Conservation (phyloP, 2,797 vertebrate species). For the Basileuterus tristriatus region DNA sequence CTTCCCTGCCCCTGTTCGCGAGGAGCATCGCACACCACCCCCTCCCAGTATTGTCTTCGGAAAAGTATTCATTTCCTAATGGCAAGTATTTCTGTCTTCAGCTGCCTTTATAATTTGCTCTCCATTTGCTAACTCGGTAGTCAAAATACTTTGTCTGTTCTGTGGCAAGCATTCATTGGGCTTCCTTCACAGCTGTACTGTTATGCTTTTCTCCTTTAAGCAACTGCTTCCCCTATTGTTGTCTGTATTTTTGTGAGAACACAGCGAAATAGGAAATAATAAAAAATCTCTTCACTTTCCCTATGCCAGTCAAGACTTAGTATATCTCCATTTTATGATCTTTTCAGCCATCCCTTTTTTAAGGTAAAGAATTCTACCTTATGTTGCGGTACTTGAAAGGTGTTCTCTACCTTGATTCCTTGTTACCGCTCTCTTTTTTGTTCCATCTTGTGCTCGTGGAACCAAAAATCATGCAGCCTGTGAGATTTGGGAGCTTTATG, state of each 20-base stretch:
- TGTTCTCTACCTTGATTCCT: not conserved
- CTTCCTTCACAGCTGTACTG: not conserved
- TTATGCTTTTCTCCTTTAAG: not conserved
- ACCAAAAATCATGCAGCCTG: not conserved
- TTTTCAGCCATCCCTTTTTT: not conserved
- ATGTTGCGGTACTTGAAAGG: fast-evolving
- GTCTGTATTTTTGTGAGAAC: not conserved
- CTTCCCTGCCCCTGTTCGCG: not conserved
- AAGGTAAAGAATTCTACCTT: not conserved
- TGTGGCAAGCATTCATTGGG: not conserved
- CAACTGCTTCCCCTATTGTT: not conserved
- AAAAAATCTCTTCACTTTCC: not conserved
- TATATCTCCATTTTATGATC: not conserved
- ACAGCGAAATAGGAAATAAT: not conserved
- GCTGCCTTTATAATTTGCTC: not conserved
- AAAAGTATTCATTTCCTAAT: not conserved
- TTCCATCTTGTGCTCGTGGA: not conserved
- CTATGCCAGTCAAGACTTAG: not conserved
- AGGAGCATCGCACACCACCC: not conserved
- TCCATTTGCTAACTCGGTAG: not conserved
- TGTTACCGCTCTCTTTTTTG: not conserved
- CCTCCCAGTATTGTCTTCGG: not conserved
- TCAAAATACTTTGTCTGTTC: not conserved
- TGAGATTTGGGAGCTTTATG: not conserved
- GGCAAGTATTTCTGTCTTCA: not conserved